Percentiles rank a stretch among this genome's conserved stretches.
These are phyloP conservation scores for Tor tambroides DNA, from an alignment of 2,113 vertebrate species.

Conservation along the genomic window DNA sequence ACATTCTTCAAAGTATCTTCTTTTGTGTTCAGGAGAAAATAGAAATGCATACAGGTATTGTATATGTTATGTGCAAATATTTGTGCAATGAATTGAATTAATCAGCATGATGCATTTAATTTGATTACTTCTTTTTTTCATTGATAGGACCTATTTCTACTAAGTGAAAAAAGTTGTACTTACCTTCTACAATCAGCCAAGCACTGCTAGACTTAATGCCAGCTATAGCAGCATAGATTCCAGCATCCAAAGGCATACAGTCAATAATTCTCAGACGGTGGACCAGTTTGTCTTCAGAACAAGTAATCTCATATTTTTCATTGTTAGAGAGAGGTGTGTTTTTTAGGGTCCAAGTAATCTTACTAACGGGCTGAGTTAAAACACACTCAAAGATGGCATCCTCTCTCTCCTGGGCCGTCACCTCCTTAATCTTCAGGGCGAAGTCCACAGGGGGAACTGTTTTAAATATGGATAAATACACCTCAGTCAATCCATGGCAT, in stretches of 20 bases:
- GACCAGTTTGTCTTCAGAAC: constrained; percentile 82
- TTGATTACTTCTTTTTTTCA: neutral
- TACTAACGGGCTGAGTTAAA: constrained; percentile 75
- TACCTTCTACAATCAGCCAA: constrained; percentile 87
- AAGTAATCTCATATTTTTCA: constrained; percentile 76
- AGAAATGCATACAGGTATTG: too few species aligned
- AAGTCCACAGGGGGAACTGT: constrained; percentile 83
- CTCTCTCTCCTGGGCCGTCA: constrained; percentile 74
- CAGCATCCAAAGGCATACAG: constrained; percentile 75
- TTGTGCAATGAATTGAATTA: neutral
- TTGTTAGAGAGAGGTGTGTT: constrained; percentile 63
- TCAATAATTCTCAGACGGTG: constrained; percentile 81
- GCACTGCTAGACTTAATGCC: constrained; percentile 83
- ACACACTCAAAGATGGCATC: constrained; percentile 80
- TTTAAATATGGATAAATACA: constrained; percentile 30
- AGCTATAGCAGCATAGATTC: constrained; percentile 81
- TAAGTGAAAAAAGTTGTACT: constrained; percentile 56
- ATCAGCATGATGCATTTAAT: neutral
- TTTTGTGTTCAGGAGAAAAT: too few species aligned
- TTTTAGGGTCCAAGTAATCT: constrained; percentile 80
- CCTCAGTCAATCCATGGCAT: constrained; percentile 12
- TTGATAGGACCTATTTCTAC: neutral
- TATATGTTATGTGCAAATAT: too few species aligned
- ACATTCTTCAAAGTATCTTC: too few species aligned
- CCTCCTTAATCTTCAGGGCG: constrained; percentile 74